These are phyloP conservation scores for Notocelia uddmanniana DNA, from an alignment of 2,888 invertebrate species.

Conservation along the genomic window DNA sequence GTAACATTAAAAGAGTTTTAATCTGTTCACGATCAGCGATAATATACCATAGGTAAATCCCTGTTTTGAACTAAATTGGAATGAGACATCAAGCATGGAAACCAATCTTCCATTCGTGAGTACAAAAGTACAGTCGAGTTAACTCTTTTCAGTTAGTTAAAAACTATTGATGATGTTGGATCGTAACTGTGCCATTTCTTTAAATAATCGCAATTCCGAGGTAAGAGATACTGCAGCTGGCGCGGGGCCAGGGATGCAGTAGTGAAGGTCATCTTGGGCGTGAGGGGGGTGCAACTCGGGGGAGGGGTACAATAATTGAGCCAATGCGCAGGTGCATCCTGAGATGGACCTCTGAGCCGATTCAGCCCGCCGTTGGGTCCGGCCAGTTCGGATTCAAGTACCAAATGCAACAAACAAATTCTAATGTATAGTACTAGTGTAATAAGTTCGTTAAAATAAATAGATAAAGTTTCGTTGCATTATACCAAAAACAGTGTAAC, in stretches of 20 bases:
- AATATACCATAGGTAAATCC: too few relatives aligned
- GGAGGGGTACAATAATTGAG: constrained; percentile 59
- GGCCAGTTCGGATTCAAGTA: constrained; percentile 34
- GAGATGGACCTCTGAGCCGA: constrained; percentile 57
- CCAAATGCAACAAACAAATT: neutral
- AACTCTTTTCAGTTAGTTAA: neutral
- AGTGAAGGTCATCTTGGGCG: constrained; percentile 68
- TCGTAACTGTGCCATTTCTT: constrained; percentile 18
- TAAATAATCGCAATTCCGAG: constrained; percentile 44
- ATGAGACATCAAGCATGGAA: neutral
- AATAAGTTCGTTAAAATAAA: too few relatives aligned
- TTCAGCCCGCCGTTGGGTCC: constrained; percentile 42
- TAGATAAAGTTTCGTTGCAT: too few relatives aligned
- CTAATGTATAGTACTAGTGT: too few relatives aligned
- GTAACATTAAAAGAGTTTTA: neutral
- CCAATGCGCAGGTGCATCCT: constrained; percentile 76
- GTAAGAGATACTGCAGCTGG: constrained; percentile 65
- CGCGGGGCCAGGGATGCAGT: constrained; percentile 77
- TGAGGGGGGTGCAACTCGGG: constrained; percentile 49
- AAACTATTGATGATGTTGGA: constrained; percentile 10
- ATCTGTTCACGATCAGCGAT: neutral
- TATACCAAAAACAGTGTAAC: too few relatives aligned
- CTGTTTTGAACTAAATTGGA: neutral
- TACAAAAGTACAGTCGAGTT: neutral
- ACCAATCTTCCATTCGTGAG: neutral